Evolutionary conservation across 2,797 vertebrate genomes (phyloP).

Genomic region (Acanthis flammea): DNA sequence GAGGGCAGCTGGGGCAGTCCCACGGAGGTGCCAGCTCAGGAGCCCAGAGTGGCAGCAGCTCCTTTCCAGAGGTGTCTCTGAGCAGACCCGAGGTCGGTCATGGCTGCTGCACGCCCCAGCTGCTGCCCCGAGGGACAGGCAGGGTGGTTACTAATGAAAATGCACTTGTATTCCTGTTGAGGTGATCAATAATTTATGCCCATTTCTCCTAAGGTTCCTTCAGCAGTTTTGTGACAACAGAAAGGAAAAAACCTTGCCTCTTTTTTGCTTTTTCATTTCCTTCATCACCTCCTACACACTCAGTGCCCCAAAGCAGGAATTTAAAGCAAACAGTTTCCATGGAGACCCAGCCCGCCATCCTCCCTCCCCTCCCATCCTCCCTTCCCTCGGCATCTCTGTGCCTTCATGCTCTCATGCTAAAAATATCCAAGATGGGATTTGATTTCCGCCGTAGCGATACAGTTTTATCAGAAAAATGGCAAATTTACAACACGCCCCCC

Average conservation of each 20-base stretch:
- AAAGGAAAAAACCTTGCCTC: slow-evolving; percentile 64
- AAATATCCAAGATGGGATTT: slow-evolving; percentile 74
- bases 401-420: slow-evolving; percentile 76
- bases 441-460: slow-evolving; percentile 63
- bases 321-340: slow-evolving; percentile 92
- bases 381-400: slow-evolving; percentile 71
- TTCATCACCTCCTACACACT: slow-evolving; percentile 70
- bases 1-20: background rate
- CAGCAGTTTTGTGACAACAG: slow-evolving; percentile 70
- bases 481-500: slow-evolving; percentile 29
- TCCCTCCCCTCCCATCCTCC: slow-evolving; percentile 65
- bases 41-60: background rate
- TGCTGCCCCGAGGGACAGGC: background rate
- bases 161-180: background rate
- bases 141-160: slow-evolving; percentile 47
- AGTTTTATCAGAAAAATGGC: slow-evolving; percentile 66
- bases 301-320: slow-evolving; percentile 80
- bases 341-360: slow-evolving; percentile 81
- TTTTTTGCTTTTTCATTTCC: slow-evolving; percentile 55
- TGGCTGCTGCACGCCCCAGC: background rate
- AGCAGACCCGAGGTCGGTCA: background rate
- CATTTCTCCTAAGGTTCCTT: slow-evolving; percentile 32
- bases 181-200: slow-evolving; percentile 68
- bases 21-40: background rate
- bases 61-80: background rate